Evolutionary conservation across 2,888 invertebrate genomes (phyloP).

Genomic region (Chironomus tentans): DNA sequence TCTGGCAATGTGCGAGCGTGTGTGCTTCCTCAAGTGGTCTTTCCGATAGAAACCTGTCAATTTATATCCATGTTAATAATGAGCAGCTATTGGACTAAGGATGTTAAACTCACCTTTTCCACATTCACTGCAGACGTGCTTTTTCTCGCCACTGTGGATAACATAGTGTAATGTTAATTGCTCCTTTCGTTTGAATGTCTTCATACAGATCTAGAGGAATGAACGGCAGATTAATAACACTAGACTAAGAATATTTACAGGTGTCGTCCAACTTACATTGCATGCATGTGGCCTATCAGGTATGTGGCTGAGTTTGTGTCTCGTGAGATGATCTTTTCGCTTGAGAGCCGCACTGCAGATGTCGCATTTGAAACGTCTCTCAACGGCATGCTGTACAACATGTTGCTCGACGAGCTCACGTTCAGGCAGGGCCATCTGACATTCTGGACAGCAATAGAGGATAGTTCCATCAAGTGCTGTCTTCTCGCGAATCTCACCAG

Average conservation of each 20-base stretch:
- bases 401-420: slow-evolving; percentile 75
- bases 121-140: slow-evolving; percentile 78
- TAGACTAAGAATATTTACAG: background rate
- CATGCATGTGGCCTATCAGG: slow-evolving; percentile 82
- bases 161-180: slow-evolving; percentile 81
- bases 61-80: background rate
- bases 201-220: slow-evolving; percentile 55
- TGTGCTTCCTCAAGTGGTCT: slow-evolving; percentile 77
- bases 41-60: slow-evolving; percentile 68
- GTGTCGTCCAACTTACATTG: slow-evolving; percentile 45
- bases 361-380: slow-evolving; percentile 76
- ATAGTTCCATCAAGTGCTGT: slow-evolving; percentile 72
- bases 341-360: slow-evolving; percentile 82
- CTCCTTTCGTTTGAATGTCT: slow-evolving; percentile 82
- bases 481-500: slow-evolving; percentile 45
- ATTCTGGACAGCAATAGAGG: slow-evolving; percentile 77
- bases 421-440: slow-evolving; percentile 84
- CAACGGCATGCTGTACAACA: slow-evolving; percentile 76
- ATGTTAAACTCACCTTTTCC: slow-evolving; percentile 55
- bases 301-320: slow-evolving; percentile 82
- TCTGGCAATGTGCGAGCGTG: slow-evolving; percentile 73
- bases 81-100: background rate
- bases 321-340: slow-evolving; percentile 75
- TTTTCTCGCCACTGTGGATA: slow-evolving; percentile 81
- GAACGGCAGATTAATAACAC: background rate